phyloP scores from a whole-genome alignment of 2,113 vertebrate species.

The Prolemur simus region DNA sequence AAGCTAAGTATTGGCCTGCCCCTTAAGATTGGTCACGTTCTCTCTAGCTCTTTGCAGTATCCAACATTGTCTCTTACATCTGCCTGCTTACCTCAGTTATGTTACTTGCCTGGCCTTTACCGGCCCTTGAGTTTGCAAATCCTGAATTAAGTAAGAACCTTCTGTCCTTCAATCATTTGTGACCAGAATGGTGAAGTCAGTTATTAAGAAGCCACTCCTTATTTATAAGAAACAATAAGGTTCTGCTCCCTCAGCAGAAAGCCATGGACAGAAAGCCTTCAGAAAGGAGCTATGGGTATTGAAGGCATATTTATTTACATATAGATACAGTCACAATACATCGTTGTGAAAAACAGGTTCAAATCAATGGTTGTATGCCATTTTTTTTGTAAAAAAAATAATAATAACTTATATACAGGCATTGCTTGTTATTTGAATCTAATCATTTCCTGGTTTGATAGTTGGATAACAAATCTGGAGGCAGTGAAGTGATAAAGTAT shows the following conservation, averaged over 20 bases:
- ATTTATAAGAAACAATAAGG: not conserved
- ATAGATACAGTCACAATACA: not conserved
- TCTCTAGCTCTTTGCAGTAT: not conserved
- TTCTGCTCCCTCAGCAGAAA: not conserved
- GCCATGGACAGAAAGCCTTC: not conserved
- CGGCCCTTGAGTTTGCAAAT: not conserved
- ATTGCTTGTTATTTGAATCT: not conserved
- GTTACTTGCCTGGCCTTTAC: not conserved
- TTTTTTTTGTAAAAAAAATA: not conserved
- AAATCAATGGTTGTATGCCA: not conserved
- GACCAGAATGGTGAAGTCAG: not conserved
- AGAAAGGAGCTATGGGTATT: not conserved
- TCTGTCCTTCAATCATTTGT: not conserved
- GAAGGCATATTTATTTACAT: not conserved
- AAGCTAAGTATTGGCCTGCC: not conserved
- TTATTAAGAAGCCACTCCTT: not conserved
- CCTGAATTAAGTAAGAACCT: not conserved
- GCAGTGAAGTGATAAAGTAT: not conserved
- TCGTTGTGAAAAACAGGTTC: not conserved
- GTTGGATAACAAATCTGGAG: constrained; percentile 28
- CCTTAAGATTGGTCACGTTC: not conserved
- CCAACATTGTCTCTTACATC: not conserved
- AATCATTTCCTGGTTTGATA: not conserved
- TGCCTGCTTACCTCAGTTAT: not conserved
- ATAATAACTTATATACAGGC: not conserved